Conservation (phyloP, 1,140 invertebrate genomes). For the Stenopsyche tienmushanensis region DNA sequence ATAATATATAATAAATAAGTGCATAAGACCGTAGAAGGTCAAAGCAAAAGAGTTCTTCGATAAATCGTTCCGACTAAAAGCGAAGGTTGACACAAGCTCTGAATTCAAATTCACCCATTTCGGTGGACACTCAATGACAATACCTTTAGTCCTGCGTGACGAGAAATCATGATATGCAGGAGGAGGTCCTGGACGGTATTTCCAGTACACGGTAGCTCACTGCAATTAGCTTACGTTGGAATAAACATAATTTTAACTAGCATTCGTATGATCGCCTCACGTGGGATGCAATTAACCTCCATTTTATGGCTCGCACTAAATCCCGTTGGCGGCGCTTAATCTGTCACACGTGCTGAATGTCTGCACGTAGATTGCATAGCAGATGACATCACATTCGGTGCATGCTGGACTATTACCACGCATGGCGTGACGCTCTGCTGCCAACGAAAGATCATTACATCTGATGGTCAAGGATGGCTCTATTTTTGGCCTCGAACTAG, state of each 20-base stretch:
- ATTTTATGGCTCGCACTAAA: constrained; percentile 33
- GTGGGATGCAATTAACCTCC: constrained; percentile 36
- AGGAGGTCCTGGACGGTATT: not conserved
- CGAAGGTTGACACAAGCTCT: not conserved
- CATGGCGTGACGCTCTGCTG: too few relatives aligned
- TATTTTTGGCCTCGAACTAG: too few relatives aligned
- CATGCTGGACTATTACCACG: too few relatives aligned
- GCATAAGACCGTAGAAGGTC: too few relatives aligned
- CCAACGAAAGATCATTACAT: too few relatives aligned
- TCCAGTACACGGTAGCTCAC: not conserved
- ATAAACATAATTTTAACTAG: constrained; percentile 2
- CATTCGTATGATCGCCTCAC: constrained; percentile 4
- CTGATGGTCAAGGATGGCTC: too few relatives aligned
- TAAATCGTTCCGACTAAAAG: too few relatives aligned
- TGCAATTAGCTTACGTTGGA: not conserved
- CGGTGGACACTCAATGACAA: not conserved
- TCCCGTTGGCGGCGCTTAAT: constrained; percentile 18
- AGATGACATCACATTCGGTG: not conserved
- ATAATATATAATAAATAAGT: too few relatives aligned
- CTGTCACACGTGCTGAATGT: constrained; percentile 11
- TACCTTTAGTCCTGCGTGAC: not conserved
- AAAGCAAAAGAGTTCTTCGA: too few relatives aligned
- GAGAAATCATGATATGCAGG: not conserved
- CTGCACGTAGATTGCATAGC: constrained; percentile 1
- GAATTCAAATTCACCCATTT: not conserved